Conservation (phyloP, 2,797 vertebrate genomes). For the Parotocinclus haroldoi region DNA sequence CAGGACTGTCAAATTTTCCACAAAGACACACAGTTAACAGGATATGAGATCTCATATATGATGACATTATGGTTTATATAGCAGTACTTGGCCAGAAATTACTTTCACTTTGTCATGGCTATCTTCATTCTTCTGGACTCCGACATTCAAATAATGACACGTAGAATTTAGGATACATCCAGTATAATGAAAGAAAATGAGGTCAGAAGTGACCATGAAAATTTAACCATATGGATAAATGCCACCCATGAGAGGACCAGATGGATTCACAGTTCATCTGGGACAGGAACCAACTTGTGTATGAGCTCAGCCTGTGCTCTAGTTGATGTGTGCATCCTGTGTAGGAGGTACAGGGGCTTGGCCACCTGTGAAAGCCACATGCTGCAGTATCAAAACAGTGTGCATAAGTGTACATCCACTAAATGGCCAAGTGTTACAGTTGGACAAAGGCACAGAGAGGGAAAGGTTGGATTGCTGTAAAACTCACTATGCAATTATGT, state of each 20-base stretch:
- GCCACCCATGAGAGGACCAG: conserved; percentile 30
- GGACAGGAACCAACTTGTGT: conserved; percentile 21
- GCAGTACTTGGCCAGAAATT: too few species aligned
- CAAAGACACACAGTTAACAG: too few species aligned
- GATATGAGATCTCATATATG: too few species aligned
- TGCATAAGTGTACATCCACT: conserved; percentile 10
- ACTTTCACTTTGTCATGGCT: too few species aligned
- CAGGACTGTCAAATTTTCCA: background rate
- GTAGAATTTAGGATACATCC: too few species aligned
- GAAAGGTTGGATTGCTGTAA: too few species aligned
- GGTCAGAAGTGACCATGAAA: conserved; percentile 16
- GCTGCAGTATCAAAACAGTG: conserved; percentile 21
- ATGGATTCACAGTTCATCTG: conserved; percentile 27
- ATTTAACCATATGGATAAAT: background rate
- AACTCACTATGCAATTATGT: too few species aligned
- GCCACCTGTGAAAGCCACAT: conserved; percentile 43
- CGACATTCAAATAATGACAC: too few species aligned
- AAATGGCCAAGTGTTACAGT: conserved; percentile 4
- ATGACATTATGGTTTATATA: too few species aligned
- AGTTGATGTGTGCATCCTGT: conserved; percentile 20
- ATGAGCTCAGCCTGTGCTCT: conserved; percentile 1
- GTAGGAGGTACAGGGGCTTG: conserved; percentile 21
- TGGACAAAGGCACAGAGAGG: too few species aligned
- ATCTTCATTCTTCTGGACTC: too few species aligned
- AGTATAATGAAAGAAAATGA: background rate